phyloP scores from a whole-genome alignment of 2,888 invertebrate species.

The Vesta saturnalis region DNA sequence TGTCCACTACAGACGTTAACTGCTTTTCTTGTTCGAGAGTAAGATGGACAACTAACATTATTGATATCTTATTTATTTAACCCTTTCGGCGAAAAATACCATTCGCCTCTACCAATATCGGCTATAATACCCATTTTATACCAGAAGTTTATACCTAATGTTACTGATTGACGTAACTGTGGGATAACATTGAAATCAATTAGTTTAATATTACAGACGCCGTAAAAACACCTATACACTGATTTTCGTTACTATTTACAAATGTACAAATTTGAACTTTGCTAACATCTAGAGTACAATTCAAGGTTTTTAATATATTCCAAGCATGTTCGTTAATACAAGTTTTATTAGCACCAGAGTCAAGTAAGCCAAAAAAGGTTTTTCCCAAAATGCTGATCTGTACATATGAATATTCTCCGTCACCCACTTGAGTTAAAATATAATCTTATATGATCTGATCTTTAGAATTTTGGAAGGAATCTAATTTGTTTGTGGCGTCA shows the following conservation, averaged over 20 bases:
- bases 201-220: conserved; percentile 14
- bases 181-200: conserved; percentile 13
- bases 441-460: conserved; percentile 15
- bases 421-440: conserved; percentile 15
- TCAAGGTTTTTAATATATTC: background rate
- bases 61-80: background rate
- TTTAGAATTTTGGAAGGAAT: background rate
- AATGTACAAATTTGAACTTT: background rate
- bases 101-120: background rate
- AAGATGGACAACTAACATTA: background rate
- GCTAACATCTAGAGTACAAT: conserved; percentile 2
- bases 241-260: background rate
- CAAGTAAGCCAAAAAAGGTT: conserved; percentile 19
- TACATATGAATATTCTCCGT: conserved; percentile 23
- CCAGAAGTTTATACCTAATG: conserved; percentile 16
- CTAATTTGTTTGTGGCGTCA: background rate
- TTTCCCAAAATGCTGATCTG: conserved; percentile 21
- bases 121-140: background rate
- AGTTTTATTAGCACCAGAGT: conserved; percentile 18
- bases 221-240: background rate
- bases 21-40: background rate
- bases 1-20: background rate
- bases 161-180: no score
- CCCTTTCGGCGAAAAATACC: background rate
- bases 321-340: background rate